Conservation (phyloP, 2,113 vertebrate species). For the Ammodytes marinus region DNA sequence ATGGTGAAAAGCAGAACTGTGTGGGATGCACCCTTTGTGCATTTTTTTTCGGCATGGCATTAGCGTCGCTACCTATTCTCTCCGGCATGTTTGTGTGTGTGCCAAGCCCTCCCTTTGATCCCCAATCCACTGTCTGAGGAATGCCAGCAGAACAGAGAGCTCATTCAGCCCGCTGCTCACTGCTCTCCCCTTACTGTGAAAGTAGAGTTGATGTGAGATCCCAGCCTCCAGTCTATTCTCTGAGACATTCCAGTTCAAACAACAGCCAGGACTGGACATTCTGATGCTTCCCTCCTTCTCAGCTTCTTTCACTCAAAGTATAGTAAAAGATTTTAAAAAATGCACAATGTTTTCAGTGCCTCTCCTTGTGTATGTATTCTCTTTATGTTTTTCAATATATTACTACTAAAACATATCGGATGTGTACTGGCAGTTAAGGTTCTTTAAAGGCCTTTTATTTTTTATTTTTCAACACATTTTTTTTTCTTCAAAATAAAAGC, state of each 20-base stretch:
- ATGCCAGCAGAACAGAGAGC: conserved; percentile 87
- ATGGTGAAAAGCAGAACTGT: not conserved
- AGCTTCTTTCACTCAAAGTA: conserved; percentile 20
- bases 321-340: not conserved
- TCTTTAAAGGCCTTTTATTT: not conserved
- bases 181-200: conserved; percentile 83
- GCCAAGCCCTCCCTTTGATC: conserved; percentile 61
- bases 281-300: conserved; percentile 15
- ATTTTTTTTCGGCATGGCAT: too few species aligned
- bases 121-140: conserved; percentile 65
- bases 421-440: not conserved
- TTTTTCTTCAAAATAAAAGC: conserved; percentile 5
- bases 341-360: too few species aligned
- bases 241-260: conserved; percentile 69
- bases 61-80: conserved; percentile 32
- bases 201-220: conserved; percentile 85
- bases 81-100: conserved; percentile 41
- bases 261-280: conserved; percentile 33
- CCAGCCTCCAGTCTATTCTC: conserved; percentile 78
- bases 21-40: too few species aligned
- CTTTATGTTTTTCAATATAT: not conserved
- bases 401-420: not conserved
- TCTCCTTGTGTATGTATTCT: not conserved
- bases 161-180: conserved; percentile 86
- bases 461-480: too few species aligned